Evolutionary conservation across 1,140 invertebrate genomes (phyloP), one percentile per base, ranked within the genome.

Genomic region (Drosophila setifemur): DNA sequence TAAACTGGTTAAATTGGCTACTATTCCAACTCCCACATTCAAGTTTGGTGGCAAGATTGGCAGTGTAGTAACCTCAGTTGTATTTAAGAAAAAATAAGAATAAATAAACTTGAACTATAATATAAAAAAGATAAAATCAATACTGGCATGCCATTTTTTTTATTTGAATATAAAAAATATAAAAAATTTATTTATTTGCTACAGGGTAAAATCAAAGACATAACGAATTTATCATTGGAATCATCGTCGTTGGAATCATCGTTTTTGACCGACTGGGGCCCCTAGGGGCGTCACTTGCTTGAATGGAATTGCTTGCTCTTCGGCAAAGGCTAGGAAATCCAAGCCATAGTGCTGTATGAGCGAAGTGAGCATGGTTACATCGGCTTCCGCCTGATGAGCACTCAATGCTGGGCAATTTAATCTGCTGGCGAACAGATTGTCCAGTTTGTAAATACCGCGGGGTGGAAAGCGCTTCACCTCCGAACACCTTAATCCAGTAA

Each of bases 11-110:
- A 77, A 95, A 0, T 71, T 92, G 48, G 89, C 92, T 21, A 91
- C 93, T 4, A 94, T 98, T 77, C 95, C 95, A 25, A 94, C 95
- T 4, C 95, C 96, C 3, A 93, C 93, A 25, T 97, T 97, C 89
- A 93, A 94, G 71, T 98, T 97, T 91, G 96, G 96, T 31, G 96
- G 96, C 37, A 94, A 95, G 92, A 92, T 93, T 18, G 96, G 96
- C 45, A 95, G 93, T 75, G 93, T 94, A 55, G 94, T 97, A 7
- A 95, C 95, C 0, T 94, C 94, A 55, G 91, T 97, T 7, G 93
- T 97, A 3, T 96, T 97, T 68, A 89, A 71, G 12, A 89, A 86
- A 16, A 21, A 25, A 18, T 63, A 0, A 70, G n/a, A 35, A 37
- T 23, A 28, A n/a, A 12, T 9, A 28, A 49, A n/a, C n/a, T n/a